Conservation (phyloP, 2,888 invertebrate genomes). For the Hipparchia sbordonii region DNA sequence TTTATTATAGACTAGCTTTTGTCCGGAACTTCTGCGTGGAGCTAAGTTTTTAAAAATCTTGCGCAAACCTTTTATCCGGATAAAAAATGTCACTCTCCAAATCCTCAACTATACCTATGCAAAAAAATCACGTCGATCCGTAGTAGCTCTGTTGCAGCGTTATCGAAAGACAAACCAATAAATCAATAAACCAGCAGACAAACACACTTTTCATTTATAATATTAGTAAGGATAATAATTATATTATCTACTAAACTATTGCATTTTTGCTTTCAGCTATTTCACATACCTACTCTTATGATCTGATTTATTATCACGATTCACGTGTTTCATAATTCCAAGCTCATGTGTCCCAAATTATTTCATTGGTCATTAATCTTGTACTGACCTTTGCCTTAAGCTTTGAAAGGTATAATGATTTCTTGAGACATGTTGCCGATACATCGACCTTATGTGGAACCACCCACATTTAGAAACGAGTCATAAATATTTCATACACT, state of each 20-base stretch:
- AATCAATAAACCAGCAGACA: too few relatives aligned
- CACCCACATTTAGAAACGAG: slow-evolving; percentile 34
- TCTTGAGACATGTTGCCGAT: slow-evolving; percentile 40
- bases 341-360: slow-evolving; percentile 41
- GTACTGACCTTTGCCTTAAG: slow-evolving; percentile 43
- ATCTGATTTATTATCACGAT: slow-evolving; percentile 27
- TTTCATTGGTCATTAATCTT: slow-evolving; percentile 41
- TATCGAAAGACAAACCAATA: too few relatives aligned
- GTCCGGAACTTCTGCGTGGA: too few relatives aligned
- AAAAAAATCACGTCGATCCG: too few relatives aligned
- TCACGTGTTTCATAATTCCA: slow-evolving; percentile 23
- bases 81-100: too few relatives aligned
- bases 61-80: too few relatives aligned
- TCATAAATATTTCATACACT: slow-evolving; percentile 1
- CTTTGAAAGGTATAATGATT: slow-evolving; percentile 46
- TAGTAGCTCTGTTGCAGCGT: too few relatives aligned
- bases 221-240: too few relatives aligned
- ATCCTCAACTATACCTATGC: too few relatives aligned
- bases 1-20: too few relatives aligned
- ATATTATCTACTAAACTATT: background rate
- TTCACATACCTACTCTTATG: background rate
- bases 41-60: too few relatives aligned
- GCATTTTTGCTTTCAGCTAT: background rate
- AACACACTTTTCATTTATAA: too few relatives aligned
- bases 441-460: slow-evolving; percentile 43